Percentiles rank a stretch among this genome's conserved stretches.
Conservation (phyloP, 2,888 invertebrate species). For the Callinectes sapidus region DNA sequence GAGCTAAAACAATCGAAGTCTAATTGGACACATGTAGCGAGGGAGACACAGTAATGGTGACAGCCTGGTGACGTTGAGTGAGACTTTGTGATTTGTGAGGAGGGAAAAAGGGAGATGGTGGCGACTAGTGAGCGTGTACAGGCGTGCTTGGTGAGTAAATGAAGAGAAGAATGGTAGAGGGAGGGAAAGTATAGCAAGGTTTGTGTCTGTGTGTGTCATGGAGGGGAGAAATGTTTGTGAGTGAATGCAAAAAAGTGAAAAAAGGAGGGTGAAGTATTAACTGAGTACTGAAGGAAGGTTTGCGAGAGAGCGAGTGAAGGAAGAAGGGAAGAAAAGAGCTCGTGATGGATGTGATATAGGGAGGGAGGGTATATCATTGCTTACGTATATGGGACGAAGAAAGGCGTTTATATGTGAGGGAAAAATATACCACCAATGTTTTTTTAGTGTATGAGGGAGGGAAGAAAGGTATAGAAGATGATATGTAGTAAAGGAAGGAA, state of each 20-base stretch:
- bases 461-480: not conserved
- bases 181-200: not conserved
- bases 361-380: not conserved
- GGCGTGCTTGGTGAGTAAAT: not conserved
- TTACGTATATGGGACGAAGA: too few relatives aligned
- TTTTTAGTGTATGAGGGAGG: not conserved
- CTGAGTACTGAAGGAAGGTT: not conserved
- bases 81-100: not conserved
- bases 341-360: not conserved
- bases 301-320: not conserved
- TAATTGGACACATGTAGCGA: not conserved
- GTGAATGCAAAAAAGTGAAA: not conserved
- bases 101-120: not conserved
- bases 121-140: not conserved
- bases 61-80: not conserved
- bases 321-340: not conserved
- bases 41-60: not conserved
- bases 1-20: not conserved
- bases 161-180: not conserved
- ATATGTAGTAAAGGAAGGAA: not conserved
- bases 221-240: not conserved
- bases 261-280: not conserved
- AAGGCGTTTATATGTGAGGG: not conserved
- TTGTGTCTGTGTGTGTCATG: not conserved
- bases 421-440: too few relatives aligned